Conservation (phyloP, 2,113 vertebrate species). For the Pelusios castaneus region DNA sequence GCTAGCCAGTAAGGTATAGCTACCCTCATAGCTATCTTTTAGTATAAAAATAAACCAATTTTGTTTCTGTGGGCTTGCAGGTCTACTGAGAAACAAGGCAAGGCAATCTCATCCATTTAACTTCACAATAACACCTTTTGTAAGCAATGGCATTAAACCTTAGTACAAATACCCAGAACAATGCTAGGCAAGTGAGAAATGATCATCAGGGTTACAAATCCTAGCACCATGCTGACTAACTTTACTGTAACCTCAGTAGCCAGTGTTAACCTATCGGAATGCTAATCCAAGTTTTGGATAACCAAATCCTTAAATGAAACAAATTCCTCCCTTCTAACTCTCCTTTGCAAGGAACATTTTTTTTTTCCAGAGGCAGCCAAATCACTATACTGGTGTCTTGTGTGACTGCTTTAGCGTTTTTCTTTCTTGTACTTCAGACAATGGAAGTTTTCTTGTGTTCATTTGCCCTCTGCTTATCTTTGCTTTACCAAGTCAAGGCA, state of each 20-base stretch:
- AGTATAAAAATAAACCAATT: neutral
- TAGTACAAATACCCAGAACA: neutral
- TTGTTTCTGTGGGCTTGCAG: neutral
- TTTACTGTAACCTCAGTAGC: neutral
- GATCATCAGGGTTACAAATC: neutral
- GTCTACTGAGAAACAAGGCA: neutral
- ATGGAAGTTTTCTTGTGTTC: neutral
- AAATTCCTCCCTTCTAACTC: neutral
- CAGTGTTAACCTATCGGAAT: neutral
- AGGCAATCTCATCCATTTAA: neutral
- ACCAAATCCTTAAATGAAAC: neutral
- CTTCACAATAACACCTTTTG: neutral
- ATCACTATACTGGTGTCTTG: neutral
- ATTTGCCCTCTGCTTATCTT: neutral
- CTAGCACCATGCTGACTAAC: neutral
- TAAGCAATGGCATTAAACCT: neutral
- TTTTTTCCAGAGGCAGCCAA: neutral
- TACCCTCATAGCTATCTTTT: neutral
- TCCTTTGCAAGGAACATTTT: neutral
- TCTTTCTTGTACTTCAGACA: neutral
- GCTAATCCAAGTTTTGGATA: neutral
- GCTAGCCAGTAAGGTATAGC: neutral
- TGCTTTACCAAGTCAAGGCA: neutral
- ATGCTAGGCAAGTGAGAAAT: neutral
- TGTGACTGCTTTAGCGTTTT: neutral